phyloP scores from a whole-genome alignment of 2,888 invertebrate species.

The Chrysomela aeneicollis region DNA sequence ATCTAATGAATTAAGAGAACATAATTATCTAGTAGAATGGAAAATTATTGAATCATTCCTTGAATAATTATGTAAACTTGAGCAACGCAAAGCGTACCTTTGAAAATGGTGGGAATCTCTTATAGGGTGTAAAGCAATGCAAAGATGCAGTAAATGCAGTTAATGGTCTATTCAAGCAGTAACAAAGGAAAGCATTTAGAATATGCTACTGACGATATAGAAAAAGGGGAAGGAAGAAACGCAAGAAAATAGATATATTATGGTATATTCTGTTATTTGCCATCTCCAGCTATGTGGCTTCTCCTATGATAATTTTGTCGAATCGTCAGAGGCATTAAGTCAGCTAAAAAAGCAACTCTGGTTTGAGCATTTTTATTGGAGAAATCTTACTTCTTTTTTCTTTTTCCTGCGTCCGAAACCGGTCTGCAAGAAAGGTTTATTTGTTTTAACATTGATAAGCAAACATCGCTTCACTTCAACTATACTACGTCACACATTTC shows the following conservation, averaged over 20 bases:
- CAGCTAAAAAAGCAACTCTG: constrained; percentile 59
- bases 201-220: constrained; percentile 57
- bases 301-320: constrained; percentile 33
- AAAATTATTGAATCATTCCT: background rate
- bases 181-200: constrained; percentile 46
- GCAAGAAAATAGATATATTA: constrained; percentile 35
- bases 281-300: constrained; percentile 33
- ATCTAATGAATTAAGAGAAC: background rate
- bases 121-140: constrained; percentile 40
- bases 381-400: constrained; percentile 97
- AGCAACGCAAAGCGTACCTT: constrained; percentile 32
- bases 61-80: background rate
- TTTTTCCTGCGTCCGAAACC: constrained; percentile 97
- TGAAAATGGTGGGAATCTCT: constrained; percentile 24
- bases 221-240: constrained; percentile 41
- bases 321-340: constrained; percentile 59
- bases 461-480: constrained; percentile 53
- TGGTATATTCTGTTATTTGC: constrained; percentile 34
- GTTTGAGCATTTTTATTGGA: constrained; percentile 59
- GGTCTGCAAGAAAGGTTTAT: constrained; percentile 74
- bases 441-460: constrained; percentile 62
- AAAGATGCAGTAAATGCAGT: constrained; percentile 35
- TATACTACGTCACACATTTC: constrained; percentile 46
- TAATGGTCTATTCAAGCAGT: constrained; percentile 46
- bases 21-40: background rate